Conservation (phyloP, 2,113 vertebrate species). For the Callaeas wilsoni region DNA sequence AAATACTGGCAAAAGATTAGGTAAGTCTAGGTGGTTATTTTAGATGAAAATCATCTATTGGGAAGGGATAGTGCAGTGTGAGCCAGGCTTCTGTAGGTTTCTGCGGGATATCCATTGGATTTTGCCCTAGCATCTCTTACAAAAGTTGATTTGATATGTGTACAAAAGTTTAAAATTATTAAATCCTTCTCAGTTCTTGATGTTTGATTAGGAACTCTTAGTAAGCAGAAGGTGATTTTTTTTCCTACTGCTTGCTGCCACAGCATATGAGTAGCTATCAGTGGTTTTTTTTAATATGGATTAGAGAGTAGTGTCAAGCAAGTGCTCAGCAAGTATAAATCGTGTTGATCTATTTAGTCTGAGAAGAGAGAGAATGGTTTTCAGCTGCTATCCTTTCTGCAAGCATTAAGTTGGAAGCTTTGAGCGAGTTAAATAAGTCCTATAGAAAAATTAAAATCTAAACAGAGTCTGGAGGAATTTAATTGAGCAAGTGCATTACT, state of each 20-base stretch:
- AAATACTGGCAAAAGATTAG: not conserved
- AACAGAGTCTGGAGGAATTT: constrained; percentile 49
- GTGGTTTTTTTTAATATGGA: not conserved
- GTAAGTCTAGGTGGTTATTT: not conserved
- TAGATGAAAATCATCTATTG: not conserved
- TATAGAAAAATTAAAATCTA: constrained; percentile 59
- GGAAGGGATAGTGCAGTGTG: not conserved
- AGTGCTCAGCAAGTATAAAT: not conserved
- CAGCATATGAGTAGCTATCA: not conserved
- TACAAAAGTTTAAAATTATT: not conserved
- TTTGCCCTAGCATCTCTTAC: not conserved
- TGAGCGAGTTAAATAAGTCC: constrained; percentile 39
- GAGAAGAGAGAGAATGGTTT: not conserved
- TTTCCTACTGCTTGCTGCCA: not conserved
- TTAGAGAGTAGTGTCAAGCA: not conserved
- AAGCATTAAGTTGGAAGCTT: not conserved
- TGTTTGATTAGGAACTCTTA: not conserved
- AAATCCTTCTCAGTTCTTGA: not conserved
- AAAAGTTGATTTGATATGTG: not conserved
- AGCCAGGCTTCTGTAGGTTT: not conserved
- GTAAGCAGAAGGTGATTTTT: not conserved
- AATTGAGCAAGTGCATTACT: constrained; percentile 58
- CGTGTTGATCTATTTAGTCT: not conserved
- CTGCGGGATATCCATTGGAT: not conserved
- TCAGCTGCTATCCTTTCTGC: not conserved